A percentile compares a stretch with the other conserved stretches of the same genome.
Evolutionary conservation across 2,888 invertebrate genomes (phyloP).

Genomic region (Trissolcus brochymenae): DNA sequence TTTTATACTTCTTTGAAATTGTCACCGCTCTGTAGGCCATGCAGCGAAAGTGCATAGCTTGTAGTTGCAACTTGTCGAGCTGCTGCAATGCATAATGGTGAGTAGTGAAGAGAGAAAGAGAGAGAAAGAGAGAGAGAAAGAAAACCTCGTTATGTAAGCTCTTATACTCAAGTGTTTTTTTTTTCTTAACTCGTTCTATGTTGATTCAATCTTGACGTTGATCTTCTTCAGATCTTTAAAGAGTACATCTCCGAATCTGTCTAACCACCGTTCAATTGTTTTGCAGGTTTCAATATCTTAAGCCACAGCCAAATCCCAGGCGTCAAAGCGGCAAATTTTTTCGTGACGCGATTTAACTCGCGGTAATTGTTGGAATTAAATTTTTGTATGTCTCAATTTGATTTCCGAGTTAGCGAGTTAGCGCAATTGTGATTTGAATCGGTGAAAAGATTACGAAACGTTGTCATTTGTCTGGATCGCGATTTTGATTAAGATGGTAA

Average conservation of each 20-base stretch:
- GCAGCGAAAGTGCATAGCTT: constrained; percentile 66
- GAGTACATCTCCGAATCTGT: constrained; percentile 7
- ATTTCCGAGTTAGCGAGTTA: neutral
- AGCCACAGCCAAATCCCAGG: too few species aligned
- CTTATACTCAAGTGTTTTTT: constrained; percentile 61
- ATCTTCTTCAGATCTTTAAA: constrained; percentile 25
- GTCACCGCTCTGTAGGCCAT: constrained; percentile 53
- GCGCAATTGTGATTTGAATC: neutral
- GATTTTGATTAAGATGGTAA: constrained; percentile 24
- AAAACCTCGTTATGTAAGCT: constrained; percentile 66
- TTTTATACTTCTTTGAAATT: constrained; percentile 34
- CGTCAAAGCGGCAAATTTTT: too few species aligned
- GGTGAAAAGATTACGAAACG: neutral
- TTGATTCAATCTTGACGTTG: constrained; percentile 38
- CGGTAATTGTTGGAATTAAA: too few species aligned
- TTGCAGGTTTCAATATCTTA: too few species aligned
- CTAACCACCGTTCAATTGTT: too few species aligned
- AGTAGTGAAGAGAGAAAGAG: constrained; percentile 50
- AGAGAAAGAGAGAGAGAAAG: constrained; percentile 55
- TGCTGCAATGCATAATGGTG: constrained; percentile 64
- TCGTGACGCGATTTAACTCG: too few species aligned
- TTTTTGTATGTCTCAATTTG: neutral
- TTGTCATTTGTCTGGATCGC: constrained; percentile 11
- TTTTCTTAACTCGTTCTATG: constrained; percentile 37
- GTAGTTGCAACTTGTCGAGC: constrained; percentile 62